These are phyloP conservation scores for Zele albiditarsus DNA, from an alignment of 2,888 invertebrate species.

Conservation along the genomic window DNA sequence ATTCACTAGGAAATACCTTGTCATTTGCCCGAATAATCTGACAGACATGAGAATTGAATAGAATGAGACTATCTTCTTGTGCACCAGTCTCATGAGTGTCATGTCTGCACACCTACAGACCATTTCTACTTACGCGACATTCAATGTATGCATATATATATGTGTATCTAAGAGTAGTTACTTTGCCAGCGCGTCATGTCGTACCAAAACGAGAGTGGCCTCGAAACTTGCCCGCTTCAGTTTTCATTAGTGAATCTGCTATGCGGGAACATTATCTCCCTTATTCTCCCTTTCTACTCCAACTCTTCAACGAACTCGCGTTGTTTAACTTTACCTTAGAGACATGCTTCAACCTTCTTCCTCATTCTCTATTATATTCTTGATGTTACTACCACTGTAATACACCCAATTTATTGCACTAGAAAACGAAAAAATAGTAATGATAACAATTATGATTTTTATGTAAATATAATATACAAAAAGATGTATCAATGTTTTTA, in stretches of 20 bases:
- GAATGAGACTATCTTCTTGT: neutral
- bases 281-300: neutral
- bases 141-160: neutral
- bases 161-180: neutral
- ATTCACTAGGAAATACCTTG: constrained; percentile 35
- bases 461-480: neutral
- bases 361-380: neutral
- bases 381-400: neutral
- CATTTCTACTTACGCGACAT: constrained; percentile 18
- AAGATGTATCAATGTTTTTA: neutral
- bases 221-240: constrained; percentile 36
- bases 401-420: neutral
- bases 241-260: constrained; percentile 39
- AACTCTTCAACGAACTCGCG: neutral
- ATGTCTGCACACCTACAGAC: neutral
- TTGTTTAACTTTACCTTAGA: constrained; percentile 19
- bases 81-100: neutral
- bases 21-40: constrained; percentile 17
- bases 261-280: constrained; percentile 5
- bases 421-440: neutral
- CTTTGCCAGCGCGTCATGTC: neutral
- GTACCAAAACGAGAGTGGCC: constrained; percentile 31
- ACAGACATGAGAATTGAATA: constrained; percentile 8
- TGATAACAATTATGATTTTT: neutral
- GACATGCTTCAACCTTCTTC: constrained; percentile 7